Evolutionary conservation across 2,888 invertebrate species (phyloP).

Genomic region (Athalia cordata): DNA sequence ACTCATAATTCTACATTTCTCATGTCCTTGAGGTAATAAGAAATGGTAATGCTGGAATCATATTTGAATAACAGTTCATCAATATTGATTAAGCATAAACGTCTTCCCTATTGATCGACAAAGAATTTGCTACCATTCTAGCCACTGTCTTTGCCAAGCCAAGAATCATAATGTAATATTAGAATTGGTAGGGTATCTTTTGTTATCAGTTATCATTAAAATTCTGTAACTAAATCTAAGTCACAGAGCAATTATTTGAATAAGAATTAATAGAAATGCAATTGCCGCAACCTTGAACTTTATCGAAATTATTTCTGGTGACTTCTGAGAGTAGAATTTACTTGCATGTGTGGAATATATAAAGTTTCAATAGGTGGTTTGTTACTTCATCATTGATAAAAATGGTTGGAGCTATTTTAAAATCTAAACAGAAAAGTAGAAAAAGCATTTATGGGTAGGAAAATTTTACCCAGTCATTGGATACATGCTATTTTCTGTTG

Average conservation of each 20-base stretch:
- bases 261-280: too few relatives aligned
- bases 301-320: too few relatives aligned
- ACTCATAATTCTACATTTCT: not conserved
- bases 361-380: too few relatives aligned
- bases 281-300: too few relatives aligned
- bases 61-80: constrained; percentile 41
- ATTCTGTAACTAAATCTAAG: too few relatives aligned
- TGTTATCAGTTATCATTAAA: not conserved
- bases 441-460: too few relatives aligned
- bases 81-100: constrained; percentile 41
- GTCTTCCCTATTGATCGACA: constrained; percentile 14
- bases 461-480: too few relatives aligned
- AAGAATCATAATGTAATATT: not conserved
- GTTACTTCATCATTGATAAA: too few relatives aligned
- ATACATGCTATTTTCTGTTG: constrained; percentile 21
- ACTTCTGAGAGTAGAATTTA: too few relatives aligned
- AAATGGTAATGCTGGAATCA: constrained; percentile 18
- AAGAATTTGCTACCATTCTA: constrained; percentile 8
- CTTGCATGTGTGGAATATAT: too few relatives aligned
- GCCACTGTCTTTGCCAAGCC: not conserved
- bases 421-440: not conserved
- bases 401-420: not conserved
- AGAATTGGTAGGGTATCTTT: not conserved
- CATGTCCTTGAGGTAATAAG: constrained; percentile 2
- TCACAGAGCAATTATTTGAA: not conserved